These are phyloP conservation scores for Asarcornis scutulata DNA, from an alignment of 2,113 vertebrate genomes.

Conservation along the genomic window DNA sequence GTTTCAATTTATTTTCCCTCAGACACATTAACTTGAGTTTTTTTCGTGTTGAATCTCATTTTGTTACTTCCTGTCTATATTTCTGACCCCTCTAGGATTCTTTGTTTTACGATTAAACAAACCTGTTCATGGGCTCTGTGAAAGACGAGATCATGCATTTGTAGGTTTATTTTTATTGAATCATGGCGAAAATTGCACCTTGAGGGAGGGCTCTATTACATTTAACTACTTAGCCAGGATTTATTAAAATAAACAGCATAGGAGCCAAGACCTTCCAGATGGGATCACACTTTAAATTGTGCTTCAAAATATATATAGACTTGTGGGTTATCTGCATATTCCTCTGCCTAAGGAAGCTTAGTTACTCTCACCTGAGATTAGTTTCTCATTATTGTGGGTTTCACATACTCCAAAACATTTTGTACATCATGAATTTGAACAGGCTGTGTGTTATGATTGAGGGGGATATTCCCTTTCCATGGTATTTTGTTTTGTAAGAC, in stretches of 20 bases:
- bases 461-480: background rate
- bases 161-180: slow-evolving; percentile 65
- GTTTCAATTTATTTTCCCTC: slow-evolving; percentile 58
- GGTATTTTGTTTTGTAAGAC: background rate
- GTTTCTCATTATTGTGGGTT: background rate
- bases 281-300: background rate
- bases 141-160: slow-evolving; percentile 25
- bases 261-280: slow-evolving; percentile 42
- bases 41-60: slow-evolving; percentile 27
- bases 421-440: background rate
- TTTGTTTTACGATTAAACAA: slow-evolving; percentile 54
- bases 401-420: background rate
- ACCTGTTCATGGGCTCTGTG: slow-evolving; percentile 12
- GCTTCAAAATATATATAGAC: background rate
- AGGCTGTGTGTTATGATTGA: background rate
- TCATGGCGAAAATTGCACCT: slow-evolving; percentile 50
- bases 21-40: slow-evolving; percentile 11
- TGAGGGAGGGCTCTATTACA: slow-evolving; percentile 45
- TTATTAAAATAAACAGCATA: slow-evolving; percentile 64
- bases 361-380: background rate
- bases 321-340: background rate
- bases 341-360: background rate
- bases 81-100: slow-evolving; percentile 49
- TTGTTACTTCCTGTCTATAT: slow-evolving; percentile 54
- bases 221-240: slow-evolving; percentile 59